Evolutionary conservation across 2,113 vertebrate genomes (phyloP).

Genomic region (Mustela lutreola): DNA sequence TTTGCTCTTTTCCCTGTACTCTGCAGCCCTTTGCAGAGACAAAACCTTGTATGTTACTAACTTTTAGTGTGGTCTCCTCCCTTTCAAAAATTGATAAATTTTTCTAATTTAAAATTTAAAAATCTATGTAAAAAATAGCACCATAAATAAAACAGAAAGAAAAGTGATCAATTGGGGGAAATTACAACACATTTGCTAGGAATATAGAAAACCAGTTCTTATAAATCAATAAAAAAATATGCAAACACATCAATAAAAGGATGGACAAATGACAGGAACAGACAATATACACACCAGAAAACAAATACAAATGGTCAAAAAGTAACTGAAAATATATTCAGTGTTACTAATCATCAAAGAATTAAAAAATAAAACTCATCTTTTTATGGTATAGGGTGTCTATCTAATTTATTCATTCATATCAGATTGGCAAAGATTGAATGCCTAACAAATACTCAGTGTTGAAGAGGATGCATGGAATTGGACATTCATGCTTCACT

Average conservation of each 20-base stretch:
- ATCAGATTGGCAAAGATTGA: not conserved
- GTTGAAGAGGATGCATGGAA: not conserved
- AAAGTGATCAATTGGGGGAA: not conserved
- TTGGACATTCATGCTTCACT: not conserved
- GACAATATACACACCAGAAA: not conserved
- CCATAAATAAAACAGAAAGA: not conserved
- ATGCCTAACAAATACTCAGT: not conserved
- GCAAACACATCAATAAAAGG: not conserved
- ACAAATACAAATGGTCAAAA: not conserved
- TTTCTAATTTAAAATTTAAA: conserved; percentile 1
- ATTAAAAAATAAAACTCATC: not conserved
- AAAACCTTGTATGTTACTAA: not conserved
- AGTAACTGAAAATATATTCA: not conserved
- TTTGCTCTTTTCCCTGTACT: not conserved
- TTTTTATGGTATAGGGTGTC: not conserved
- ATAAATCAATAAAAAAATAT: not conserved
- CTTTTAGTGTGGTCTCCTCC: not conserved
- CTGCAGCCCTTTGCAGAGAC: not conserved
- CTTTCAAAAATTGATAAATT: not conserved
- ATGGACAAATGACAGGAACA: not conserved
- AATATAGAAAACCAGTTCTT: not conserved
- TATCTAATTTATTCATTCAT: not conserved
- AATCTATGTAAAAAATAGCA: not conserved
- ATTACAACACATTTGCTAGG: not conserved
- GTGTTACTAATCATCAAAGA: not conserved